Evolutionary conservation across 1,140 invertebrate species (phyloP), one percentile per base, ranked within the genome.

Genomic region (Anoplolepis gracilipes): DNA sequence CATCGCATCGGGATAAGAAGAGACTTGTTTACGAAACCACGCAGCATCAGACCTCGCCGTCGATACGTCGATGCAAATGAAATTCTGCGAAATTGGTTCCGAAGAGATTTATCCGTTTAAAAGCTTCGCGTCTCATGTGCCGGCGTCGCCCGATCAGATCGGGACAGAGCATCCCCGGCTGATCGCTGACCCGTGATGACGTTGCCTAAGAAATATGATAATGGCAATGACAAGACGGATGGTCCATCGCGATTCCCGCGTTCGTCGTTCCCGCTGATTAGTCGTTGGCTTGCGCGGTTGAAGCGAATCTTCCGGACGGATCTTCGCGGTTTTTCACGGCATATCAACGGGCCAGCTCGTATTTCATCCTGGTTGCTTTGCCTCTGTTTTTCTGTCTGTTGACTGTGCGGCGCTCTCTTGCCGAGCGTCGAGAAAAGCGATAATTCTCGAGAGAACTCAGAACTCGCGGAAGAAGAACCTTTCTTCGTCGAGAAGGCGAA

Each of bases 81-180:
- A 92, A 92, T 89, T 88, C 86, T 87, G 87, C 89, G 91, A 92
- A 89, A 92, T 92, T 91, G 90, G 87, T 91, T 92, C 85, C 79
- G 84, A 85, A 77, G 86, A 92, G 91, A 92, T 89, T 92, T 91
- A 92, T 92, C 87, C 90, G 84, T 81, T 92, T 87, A 91, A 89
- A 86, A 73, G 28, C 59, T 85, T 79, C 82, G 88, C 76, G 10
- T 46, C 25, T n/a, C n/a, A n/a, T n/a, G 84, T 86, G 88, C 88
- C n/a, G n/a, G 79, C 87, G 57, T 88, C 85, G 87, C 61, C 16
- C 84, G 62, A 64, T 36, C 22, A 8, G 16, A 11, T 10, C 19
- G 33, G 39, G 33, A 7, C n/a, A 13, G 7, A 11, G 59, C 10
- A 57, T 16, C 53, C 16, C 30, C 67, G 49, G 81, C 53, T 67